phyloP scores from a whole-genome alignment of 2,797 vertebrate species.

The Molossus alvarezi region DNA sequence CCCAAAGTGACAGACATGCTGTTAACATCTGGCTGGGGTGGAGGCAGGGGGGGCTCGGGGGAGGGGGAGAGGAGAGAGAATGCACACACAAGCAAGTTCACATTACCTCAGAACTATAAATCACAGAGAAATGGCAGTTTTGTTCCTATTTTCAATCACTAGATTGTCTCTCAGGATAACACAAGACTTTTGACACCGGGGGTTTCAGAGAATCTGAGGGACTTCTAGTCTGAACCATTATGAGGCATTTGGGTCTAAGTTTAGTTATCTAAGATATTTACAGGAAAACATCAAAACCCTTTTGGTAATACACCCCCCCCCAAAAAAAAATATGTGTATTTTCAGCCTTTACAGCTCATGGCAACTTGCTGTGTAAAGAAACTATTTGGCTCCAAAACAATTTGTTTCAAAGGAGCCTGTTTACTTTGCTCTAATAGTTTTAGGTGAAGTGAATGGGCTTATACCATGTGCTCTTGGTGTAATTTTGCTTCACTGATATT shows the following conservation, averaged over 20 bases:
- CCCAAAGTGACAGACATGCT: not conserved
- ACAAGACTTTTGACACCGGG: not conserved
- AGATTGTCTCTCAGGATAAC: not conserved
- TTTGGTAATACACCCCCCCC: not conserved
- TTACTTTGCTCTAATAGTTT: not conserved
- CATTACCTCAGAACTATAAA: not conserved
- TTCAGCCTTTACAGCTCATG: not conserved
- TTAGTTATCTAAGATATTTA: slow-evolving; percentile 38
- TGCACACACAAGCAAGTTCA: not conserved
- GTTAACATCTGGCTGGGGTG: not conserved
- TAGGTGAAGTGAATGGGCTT: not conserved
- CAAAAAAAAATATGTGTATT: not conserved
- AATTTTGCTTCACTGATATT: not conserved
- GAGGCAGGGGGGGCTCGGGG: not conserved
- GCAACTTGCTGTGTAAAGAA: slow-evolving; percentile 52
- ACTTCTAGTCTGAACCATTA: not conserved
- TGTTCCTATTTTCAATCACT: not conserved
- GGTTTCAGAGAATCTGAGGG: slow-evolving; percentile 5
- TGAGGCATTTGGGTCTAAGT: slow-evolving; percentile 25
- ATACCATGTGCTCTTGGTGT: not conserved
- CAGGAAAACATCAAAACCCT: slow-evolving; percentile 16
- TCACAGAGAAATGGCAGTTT: not conserved
- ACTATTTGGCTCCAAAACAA: not conserved
- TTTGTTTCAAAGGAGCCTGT: slow-evolving; percentile 49
- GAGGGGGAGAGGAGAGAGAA: not conserved